Percentiles rank a stretch among this genome's conserved stretches.
Evolutionary conservation across 2,113 vertebrate species (phyloP).

Genomic region (Acanthisitta chloris): DNA sequence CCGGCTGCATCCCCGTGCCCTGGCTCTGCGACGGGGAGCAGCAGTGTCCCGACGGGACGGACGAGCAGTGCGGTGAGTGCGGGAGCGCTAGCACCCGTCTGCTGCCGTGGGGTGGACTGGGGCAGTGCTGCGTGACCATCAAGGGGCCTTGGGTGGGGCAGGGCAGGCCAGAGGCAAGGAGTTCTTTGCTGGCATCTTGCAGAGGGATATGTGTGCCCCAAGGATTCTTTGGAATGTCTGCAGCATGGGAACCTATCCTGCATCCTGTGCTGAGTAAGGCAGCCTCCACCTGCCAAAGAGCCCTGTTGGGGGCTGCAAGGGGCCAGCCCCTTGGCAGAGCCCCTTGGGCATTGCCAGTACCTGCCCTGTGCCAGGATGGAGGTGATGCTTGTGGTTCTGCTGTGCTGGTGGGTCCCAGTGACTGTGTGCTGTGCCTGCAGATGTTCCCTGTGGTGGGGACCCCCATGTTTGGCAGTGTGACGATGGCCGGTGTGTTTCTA

Average conservation of each 20-base stretch:
- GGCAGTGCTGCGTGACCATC: accelerated
- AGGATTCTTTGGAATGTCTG: neutral
- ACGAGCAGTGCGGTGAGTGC: constrained; percentile 68
- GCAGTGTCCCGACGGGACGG: constrained; percentile 62
- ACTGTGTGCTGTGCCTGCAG: neutral
- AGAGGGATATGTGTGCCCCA: neutral
- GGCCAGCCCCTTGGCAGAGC: neutral
- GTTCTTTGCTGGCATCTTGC: neutral
- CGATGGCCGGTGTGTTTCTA: constrained; percentile 80
- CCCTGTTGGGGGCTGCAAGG: neutral
- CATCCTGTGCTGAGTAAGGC: neutral
- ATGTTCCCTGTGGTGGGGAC: constrained; percentile 47
- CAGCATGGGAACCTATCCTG: too few species aligned
- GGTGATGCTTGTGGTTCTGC: neutral
- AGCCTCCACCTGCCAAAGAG: neutral
- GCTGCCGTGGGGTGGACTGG: neutral
- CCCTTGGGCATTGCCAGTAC: neutral
- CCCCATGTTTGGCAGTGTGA: constrained; percentile 83
- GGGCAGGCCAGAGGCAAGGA: neutral
- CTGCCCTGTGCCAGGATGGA: accelerated
- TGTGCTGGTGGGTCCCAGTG: accelerated
- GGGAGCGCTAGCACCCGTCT: neutral
- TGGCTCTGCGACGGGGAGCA: constrained; percentile 74
- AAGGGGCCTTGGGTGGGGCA: too few species aligned
- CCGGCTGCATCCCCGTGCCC: constrained; percentile 62